Evolutionary conservation across 2,888 invertebrate genomes (phyloP).

Genomic region (Pinctada fucata): DNA sequence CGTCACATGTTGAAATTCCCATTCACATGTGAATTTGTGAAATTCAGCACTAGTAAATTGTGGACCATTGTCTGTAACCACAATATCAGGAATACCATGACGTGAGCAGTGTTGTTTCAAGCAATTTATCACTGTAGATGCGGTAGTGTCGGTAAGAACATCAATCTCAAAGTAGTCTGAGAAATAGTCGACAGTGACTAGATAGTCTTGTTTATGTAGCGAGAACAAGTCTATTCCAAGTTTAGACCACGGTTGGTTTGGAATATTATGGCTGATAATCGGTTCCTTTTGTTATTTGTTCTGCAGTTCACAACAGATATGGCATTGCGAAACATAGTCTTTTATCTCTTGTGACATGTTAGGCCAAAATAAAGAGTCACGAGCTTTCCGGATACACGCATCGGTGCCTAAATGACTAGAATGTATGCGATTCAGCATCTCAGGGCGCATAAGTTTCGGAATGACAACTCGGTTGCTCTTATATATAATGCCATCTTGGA

Average conservation of each 20-base stretch:
- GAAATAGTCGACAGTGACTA: constrained; percentile 40
- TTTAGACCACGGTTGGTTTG: constrained; percentile 35
- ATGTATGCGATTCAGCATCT: constrained; percentile 12
- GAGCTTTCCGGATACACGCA: constrained; percentile 2
- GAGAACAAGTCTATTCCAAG: constrained; percentile 38
- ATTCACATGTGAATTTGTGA: not conserved
- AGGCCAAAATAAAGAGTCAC: constrained; percentile 15
- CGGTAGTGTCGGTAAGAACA: constrained; percentile 23
- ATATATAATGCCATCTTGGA: constrained; percentile 38
- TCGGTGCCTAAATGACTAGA: constrained; percentile 5
- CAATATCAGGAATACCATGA: constrained; percentile 41
- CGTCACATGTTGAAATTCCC: not conserved
- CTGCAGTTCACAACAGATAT: constrained; percentile 25
- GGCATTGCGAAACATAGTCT: constrained; percentile 14
- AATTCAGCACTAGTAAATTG: constrained; percentile 18
- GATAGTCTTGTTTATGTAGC: constrained; percentile 30
- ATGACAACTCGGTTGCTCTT: constrained; percentile 24
- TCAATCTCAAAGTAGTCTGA: constrained; percentile 39
- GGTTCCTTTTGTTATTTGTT: constrained; percentile 36
- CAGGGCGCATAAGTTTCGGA: not conserved
- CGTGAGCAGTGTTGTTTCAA: constrained; percentile 39
- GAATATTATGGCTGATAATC: constrained; percentile 33
- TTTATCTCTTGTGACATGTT: constrained; percentile 4
- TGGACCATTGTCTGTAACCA: constrained; percentile 40
- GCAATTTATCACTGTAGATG: constrained; percentile 28